A percentile compares a stretch with the other conserved stretches of the same genome.
phyloP scores from a whole-genome alignment of 2,113 vertebrate species.

The Microtus pennsylvanicus region DNA sequence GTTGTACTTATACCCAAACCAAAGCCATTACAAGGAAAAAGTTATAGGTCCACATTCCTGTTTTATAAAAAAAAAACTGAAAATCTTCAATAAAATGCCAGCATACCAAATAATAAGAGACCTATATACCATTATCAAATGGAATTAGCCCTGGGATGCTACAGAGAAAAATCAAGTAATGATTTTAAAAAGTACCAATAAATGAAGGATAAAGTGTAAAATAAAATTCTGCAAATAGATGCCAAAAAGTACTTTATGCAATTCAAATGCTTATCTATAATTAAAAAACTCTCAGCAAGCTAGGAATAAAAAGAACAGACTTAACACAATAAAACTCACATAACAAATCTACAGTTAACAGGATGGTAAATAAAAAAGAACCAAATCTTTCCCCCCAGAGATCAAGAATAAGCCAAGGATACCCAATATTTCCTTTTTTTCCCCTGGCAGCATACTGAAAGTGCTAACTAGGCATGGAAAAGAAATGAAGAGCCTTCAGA shows the following conservation, averaged over 20 bases:
- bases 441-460: not conserved
- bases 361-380: not conserved
- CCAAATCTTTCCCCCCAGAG: not conserved
- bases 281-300: not conserved
- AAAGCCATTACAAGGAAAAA: not conserved
- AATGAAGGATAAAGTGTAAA: not conserved
- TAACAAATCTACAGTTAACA: not conserved
- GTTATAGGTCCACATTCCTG: not conserved
- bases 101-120: not conserved
- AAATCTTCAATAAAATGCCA: not conserved
- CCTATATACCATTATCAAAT: not conserved
- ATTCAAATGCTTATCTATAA: not conserved
- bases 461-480: not conserved
- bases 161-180: not conserved
- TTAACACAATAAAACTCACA: not conserved
- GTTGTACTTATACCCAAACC: not conserved
- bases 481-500: not conserved
- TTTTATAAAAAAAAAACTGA: not conserved
- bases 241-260: not conserved
- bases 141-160: not conserved
- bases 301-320: not conserved
- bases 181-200: not conserved
- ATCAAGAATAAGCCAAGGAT: not conserved
- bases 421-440: too few species aligned
- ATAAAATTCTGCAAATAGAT: not conserved